Evolutionary conservation across 92 coral and sea anemone genomes (phyloP).

Genomic region (Bergia sp.): DNA sequence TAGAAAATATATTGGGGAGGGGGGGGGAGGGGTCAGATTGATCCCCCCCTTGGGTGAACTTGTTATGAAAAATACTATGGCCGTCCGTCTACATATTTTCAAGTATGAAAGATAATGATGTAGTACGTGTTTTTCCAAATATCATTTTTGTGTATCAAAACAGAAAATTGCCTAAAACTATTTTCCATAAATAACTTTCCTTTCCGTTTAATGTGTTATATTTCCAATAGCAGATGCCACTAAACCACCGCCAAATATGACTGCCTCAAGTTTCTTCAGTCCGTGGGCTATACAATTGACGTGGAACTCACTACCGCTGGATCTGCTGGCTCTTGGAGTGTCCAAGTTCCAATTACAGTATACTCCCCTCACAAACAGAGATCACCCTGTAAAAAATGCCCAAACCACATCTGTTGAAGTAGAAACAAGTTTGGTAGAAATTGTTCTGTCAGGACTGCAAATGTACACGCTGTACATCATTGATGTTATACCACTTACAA

Average conservation of each 20-base stretch:
- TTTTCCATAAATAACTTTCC: no score
- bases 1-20: no score
- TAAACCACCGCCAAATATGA: not conserved
- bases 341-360: not conserved
- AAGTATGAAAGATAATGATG: no score
- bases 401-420: not conserved
- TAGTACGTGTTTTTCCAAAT: no score
- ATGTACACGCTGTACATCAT: not conserved
- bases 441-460: conserved; percentile 1
- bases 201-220: not conserved
- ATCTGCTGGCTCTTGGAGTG: not conserved
- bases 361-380: not conserved
- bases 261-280: not conserved
- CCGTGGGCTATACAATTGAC: not conserved
- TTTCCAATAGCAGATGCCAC: not conserved
- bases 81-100: no score
- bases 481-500: not conserved
- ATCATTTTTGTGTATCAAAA: no score
- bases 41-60: no score
- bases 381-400: not conserved
- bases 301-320: not conserved
- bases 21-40: no score
- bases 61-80: no score
- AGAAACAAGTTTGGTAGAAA: not conserved
- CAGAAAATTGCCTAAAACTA: no score